Percentiles rank a stretch among this genome's conserved stretches.
phyloP scores from a whole-genome alignment of 2,797 vertebrate species.

The Microhierax caerulescens region DNA sequence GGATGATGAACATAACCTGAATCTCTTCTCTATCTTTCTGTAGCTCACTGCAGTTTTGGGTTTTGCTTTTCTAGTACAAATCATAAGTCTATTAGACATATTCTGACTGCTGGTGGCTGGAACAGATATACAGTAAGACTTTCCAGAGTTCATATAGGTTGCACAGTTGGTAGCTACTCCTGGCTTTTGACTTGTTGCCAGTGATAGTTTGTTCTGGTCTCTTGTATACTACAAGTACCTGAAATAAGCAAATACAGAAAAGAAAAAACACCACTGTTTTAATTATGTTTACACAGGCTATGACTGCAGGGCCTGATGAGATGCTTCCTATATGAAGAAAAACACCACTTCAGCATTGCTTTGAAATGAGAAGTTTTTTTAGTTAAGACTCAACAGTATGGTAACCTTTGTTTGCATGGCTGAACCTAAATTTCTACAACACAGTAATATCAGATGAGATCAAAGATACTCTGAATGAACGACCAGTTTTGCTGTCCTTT shows the following conservation, averaged over 20 bases:
- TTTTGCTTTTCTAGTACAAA: background rate
- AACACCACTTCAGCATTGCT: background rate
- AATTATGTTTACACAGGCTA: background rate
- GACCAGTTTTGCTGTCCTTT: background rate
- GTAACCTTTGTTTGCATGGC: background rate
- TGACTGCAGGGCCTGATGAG: background rate
- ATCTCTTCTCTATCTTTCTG: background rate
- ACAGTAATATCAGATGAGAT: background rate
- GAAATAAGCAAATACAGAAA: background rate
- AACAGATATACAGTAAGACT: background rate
- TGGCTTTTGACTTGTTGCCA: background rate
- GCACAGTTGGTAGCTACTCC: background rate
- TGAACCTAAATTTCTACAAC: background rate
- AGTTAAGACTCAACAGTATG: background rate
- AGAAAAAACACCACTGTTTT: background rate
- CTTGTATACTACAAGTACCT: background rate
- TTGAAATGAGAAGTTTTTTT: background rate
- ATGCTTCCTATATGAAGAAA: background rate
- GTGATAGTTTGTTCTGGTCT: background rate
- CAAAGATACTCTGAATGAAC: background rate
- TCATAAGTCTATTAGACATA: background rate
- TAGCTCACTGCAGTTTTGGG: background rate
- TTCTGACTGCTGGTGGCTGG: background rate
- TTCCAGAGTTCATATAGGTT: background rate
- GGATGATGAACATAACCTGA: background rate